These are phyloP conservation scores for Drosophila koepferae DNA, from an alignment of 2,888 invertebrate genomes.

Conservation along the genomic window DNA sequence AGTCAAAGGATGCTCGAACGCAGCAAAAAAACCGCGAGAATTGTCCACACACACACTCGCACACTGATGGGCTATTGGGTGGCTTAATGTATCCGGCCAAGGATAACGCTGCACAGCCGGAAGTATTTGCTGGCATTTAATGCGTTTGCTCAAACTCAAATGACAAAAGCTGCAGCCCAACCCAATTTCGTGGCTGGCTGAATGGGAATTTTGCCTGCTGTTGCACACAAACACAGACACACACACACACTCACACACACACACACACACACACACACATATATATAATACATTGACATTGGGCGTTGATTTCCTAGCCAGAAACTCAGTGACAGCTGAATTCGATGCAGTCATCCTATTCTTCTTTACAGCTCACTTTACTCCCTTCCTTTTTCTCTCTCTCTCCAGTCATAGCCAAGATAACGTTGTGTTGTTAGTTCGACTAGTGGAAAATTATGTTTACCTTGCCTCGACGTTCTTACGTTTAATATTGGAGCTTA, in stretches of 20 bases:
- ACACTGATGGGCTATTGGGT: slow-evolving; percentile 23
- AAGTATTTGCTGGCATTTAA: slow-evolving; percentile 72
- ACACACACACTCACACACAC: not conserved
- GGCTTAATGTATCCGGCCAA: slow-evolving; percentile 66
- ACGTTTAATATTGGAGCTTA: slow-evolving; percentile 51
- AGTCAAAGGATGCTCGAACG: slow-evolving; percentile 29
- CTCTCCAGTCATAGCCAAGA: slow-evolving; percentile 14
- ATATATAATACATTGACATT: slow-evolving; percentile 10
- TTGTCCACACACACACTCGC: slow-evolving; percentile 26
- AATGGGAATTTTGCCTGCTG: slow-evolving; percentile 35
- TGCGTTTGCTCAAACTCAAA: slow-evolving; percentile 70
- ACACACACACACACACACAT: slow-evolving; percentile 1
- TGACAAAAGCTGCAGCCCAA: slow-evolving; percentile 40
- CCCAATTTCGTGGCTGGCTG: slow-evolving; percentile 14
- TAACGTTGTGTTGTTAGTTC: slow-evolving; percentile 41
- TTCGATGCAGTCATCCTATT: slow-evolving; percentile 19
- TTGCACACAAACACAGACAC: slow-evolving; percentile 3
- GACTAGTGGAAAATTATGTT: slow-evolving; percentile 69
- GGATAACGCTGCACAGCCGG: slow-evolving; percentile 53
- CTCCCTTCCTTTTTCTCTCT: not conserved
- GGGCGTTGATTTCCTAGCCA: slow-evolving; percentile 52
- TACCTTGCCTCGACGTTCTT: slow-evolving; percentile 62
- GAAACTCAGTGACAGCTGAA: slow-evolving; percentile 42
- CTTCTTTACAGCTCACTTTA: not conserved
- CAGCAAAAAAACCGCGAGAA: slow-evolving; percentile 47